Base-by-base conservation (phyloP, 2,113 vertebrate species). In the Anarrhichthys ocellatus region DNA sequence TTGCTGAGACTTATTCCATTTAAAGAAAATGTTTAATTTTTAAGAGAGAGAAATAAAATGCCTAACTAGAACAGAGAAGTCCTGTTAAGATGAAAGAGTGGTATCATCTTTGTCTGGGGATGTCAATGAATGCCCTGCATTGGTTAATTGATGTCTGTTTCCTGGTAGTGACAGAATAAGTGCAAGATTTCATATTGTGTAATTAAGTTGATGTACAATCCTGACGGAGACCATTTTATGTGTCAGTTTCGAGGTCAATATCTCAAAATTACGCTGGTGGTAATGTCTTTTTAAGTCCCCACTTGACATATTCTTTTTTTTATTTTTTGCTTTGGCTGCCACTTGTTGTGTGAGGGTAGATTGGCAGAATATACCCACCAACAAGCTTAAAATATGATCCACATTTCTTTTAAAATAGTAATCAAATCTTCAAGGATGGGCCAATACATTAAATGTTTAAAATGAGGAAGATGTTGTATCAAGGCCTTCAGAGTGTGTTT, bases 101-200 rank as follows among this genome's bases (percentile, higher is more conserved):
- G 42, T 52, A 20, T 44, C 9, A 6, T 64, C 61, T 73, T 44
- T 62, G 77, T 70, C 40, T 38, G 52, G 77, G 67, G 50, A 2
- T 80, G 50, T 78, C 27, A 62, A 76, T 29, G 5, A 17, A 73
- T 58, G 14, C 9, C 9, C n/a, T 56, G 58, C 42, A 66, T 50
- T 63, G 38, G 10, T 24, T 18, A 73, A 48, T 61, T 63, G 29
- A 52, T 63, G 22, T 75, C 48, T 73, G 69, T 38, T 4, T 44
- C 40, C 62, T 69, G 22, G 50, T 54, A 27, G 56, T 79, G 83
- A 81, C 84, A 75, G 75, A 81, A 38, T 70, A 88, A 88, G 70
- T 77, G 83, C 66, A 56, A 48, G 7, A 72, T 78, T 87, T 84
- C 61, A 73, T 9, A 20, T 1, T 6, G 22, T 76, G 36, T 80